A percentile compares a stretch with the other conserved stretches of the same genome.
These are phyloP conservation scores for Mus spicilegus DNA, from an alignment of 2,113 vertebrate species.

Conservation along the genomic window DNA sequence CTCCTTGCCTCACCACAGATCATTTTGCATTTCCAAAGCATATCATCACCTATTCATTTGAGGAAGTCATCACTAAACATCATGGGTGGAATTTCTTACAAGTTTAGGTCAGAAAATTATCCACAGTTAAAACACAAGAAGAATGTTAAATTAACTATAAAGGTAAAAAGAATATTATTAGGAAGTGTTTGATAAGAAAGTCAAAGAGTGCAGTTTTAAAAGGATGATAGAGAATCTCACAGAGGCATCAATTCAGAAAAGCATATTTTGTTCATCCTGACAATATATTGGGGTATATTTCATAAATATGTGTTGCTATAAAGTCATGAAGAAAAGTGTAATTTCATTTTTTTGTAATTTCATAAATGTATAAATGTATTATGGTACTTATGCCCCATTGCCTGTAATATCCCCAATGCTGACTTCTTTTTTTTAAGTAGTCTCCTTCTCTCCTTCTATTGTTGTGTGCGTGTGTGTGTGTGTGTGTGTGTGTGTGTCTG, in stretches of 20 bases:
- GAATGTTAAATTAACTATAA: constrained; percentile 3
- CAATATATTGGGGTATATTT: not conserved
- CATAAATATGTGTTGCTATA: not conserved
- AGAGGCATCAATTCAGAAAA: not conserved
- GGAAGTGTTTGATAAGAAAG: constrained; percentile 5
- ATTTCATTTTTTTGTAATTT: not conserved
- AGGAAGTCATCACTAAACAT: constrained; percentile 64
- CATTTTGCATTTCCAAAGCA: constrained; percentile 66
- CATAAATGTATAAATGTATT: not conserved
- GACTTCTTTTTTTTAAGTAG: not conserved
- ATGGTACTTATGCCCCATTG: not conserved
- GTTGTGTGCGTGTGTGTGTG: not conserved
- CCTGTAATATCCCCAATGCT: not conserved
- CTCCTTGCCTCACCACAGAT: constrained; percentile 58
- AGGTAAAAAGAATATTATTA: not conserved
- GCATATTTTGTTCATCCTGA: not conserved
- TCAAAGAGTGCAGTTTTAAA: not conserved
- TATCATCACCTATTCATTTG: constrained; percentile 69
- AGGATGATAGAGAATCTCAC: constrained; percentile 16
- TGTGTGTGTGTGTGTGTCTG: not conserved
- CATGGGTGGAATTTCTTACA: constrained; percentile 49
- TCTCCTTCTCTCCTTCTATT: not conserved
- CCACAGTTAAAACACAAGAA: constrained; percentile 30
- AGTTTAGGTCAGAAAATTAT: constrained; percentile 19
- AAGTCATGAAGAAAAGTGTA: not conserved